Percentiles rank a stretch among this genome's conserved stretches.
Evolutionary conservation across 2,888 invertebrate species (phyloP).

Genomic region (Brenthis ino): DNA sequence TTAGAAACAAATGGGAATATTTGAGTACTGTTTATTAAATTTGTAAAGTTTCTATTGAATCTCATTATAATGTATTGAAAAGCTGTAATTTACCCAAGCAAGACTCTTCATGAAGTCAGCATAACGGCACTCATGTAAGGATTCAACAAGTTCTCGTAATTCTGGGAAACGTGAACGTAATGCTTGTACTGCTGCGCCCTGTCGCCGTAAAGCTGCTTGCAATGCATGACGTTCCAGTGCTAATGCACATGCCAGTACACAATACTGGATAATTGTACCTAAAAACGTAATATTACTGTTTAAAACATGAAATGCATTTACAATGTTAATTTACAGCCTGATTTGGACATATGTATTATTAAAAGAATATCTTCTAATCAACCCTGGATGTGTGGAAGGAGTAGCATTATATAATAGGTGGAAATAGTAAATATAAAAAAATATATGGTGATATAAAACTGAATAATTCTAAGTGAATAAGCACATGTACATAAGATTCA

Average conservation of each 20-base stretch:
- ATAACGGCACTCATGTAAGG: conserved; percentile 95
- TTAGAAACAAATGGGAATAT: not conserved
- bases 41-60: not conserved
- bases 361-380: too few relatives aligned
- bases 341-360: too few relatives aligned
- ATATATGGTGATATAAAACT: too few relatives aligned
- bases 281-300: conserved; percentile 55
- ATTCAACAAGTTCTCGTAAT: conserved; percentile 85
- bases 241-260: conserved; percentile 81
- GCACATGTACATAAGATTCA: not conserved
- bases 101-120: conserved; percentile 89
- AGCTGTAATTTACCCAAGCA: conserved; percentile 65
- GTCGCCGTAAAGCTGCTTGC: conserved; percentile 78
- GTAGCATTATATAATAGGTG: too few relatives aligned
- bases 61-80: not conserved
- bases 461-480: too few relatives aligned
- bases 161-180: conserved; percentile 86
- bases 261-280: conserved; percentile 83
- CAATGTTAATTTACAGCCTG: too few relatives aligned
- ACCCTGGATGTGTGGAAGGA: too few relatives aligned
- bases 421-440: too few relatives aligned
- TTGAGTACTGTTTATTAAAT: not conserved
- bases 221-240: conserved; percentile 80
- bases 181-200: conserved; percentile 88
- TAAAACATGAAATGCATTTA: too few relatives aligned